Evolutionary conservation across 2,797 vertebrate genomes (phyloP), one percentile per base, ranked within the genome.

Genomic region (Novumbra hubbsi): DNA sequence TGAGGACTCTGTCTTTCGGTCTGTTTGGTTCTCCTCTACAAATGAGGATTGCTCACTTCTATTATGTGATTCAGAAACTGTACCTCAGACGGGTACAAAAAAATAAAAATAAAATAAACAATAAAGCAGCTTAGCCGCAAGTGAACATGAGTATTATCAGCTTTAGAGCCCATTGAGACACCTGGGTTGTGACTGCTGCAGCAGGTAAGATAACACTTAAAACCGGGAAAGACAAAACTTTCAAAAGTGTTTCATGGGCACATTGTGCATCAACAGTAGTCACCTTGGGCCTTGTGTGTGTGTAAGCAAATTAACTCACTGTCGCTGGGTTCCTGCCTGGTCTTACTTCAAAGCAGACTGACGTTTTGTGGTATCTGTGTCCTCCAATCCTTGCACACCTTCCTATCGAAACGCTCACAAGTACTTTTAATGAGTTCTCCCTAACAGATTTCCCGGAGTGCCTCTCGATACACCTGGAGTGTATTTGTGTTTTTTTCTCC

Each of bases 371-470:
- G 24, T 60, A 14, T 27, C 55, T 60, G n/a, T 49, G 27, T 28
- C 15, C 73, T 30, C 16, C 63, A 8, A 64, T 45, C 62, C 57
- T 38, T 48, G n/a, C 2, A 15, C 28, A 63, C 34, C 41, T 8
- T 64, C 38, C 15, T 21, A 32, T 57, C 21, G 19, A 28, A 68
- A 64, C 7, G 5, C 67, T 28, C 67, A 48, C 63, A 30, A n/a
- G 63, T 27, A 71, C 75, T 28, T 88, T 85, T 85, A 87, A 81
- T 83, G 78, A 87, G 76, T 62, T 73, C 66, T 68, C 75, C 68
- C 48, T 49, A 5, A 32, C 9, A 78, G 76, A 85, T 82, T 80
- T 80, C 67, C 71, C 73, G 76, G 34, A 49, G 50, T 71, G 48
- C 68, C 63, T 68, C 65, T 15, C 21, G 19, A 45, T 63, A 74